Evolutionary conservation across 2,888 invertebrate species (phyloP), one percentile per base, ranked within the genome.

Genomic region (Cephus sareptanus): DNA sequence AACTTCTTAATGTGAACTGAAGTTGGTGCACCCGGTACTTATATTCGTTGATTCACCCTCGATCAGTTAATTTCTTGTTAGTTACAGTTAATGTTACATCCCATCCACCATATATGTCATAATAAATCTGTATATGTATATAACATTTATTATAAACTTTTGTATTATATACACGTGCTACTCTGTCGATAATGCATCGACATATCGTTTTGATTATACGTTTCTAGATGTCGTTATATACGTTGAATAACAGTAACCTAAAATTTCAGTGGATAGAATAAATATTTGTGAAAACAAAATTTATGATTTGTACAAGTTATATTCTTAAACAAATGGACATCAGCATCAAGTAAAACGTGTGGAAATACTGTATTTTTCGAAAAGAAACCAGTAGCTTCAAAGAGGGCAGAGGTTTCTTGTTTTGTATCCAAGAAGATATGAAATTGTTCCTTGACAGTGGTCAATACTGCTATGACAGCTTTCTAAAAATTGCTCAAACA

Each of bases 91-190:
- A 79, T 74, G 76, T 78, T 78, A 79, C 82, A 80, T 81, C 83
- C 83, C 82, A 84, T 84, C 80, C 83, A 83, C 82, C 83, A 80
- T 81, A 77, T 80, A 80, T 78, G 69, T 75, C 35, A 70, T 40
- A 78, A 71, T 34, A 70, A 31, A 70, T 70, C 1, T 30, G 11
- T 70, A 70, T 70, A 70, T 31, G 3, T 70, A n/a, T 33, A 6
- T 70, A n/a, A 70, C 23, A 37, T 70, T 70, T 70, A 70, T 11
- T 30, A 33, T 33, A 71, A 2, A 30, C 13, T 70, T 30, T 33
- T 71, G 33, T 71, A 23, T 30, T 9, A 71, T 71, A 31, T 13
- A 34, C 15, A 71, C 23, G 23, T 56, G 56, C 2, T 23, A 56
- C 9, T 56, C 56, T 2, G 23, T 23, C 56, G 56, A 23, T 56